Base-by-base conservation (phyloP, 2,888 invertebrate species). In the Philhelius pedissequus region DNA sequence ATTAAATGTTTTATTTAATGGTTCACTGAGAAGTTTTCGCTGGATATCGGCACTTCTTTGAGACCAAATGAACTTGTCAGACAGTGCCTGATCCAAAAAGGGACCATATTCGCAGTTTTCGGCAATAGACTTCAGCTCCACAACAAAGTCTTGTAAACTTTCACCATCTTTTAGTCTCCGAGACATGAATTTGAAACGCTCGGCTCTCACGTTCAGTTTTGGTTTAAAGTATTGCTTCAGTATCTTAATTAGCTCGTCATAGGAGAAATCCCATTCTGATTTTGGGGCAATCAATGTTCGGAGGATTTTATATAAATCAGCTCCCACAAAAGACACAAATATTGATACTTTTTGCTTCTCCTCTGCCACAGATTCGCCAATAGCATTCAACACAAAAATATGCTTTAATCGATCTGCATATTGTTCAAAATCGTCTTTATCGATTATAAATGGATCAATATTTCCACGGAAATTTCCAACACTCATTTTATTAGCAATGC, bases 371-470 rank as follows among this genome's bases (percentile, higher is more conserved):
- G n/a, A n/a, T n/a, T n/a, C n/a, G n/a, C n/a, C n/a, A n/a, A n/a
- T n/a, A n/a, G n/a, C n/a, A n/a, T n/a, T n/a, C n/a, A n/a, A n/a
- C n/a, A n/a, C n/a, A n/a, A n/a, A n/a, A n/a, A n/a, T 64, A 8
- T 64, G 64, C 20, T 64, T 64, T 48, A 64, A 64, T 4, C 64
- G 64, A 32, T 64, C 64, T 11, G 22, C 22, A 48, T 64, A 64
- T 15, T 64, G 64, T n/a, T 48, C 45, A 45, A 27, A 45, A 27
- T 32, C 48, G 8, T 64, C 64, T 48, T 64, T 35, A n/a, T 64
- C 48, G 13, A 43, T 60, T 43, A 60, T 27, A 43, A 60, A 43
- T 43, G 60, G 60, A 18, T 60, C 62, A 62, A 66, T 35, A 35
- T 66, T 66, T 20, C 64, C 48, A 32, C 50, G 64, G n/a, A 66